Evolutionary conservation across 2,797 vertebrate species (phyloP).

Genomic region (Microhierax caerulescens): DNA sequence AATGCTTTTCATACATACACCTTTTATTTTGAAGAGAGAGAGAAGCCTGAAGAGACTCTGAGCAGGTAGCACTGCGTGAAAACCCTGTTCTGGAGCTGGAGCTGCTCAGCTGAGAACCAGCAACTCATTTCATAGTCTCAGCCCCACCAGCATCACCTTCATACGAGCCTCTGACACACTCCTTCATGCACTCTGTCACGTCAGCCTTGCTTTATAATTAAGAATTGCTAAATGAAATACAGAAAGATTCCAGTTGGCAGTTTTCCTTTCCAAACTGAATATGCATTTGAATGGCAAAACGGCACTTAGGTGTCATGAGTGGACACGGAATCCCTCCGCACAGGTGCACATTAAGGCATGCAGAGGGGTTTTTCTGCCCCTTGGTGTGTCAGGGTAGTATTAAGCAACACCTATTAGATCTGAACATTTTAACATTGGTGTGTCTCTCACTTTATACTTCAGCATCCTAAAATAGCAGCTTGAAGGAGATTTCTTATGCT

Average conservation of each 20-base stretch:
- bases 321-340: neutral
- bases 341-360: neutral
- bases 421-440: neutral
- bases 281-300: neutral
- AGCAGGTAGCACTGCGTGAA: neutral
- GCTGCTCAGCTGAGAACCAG: neutral
- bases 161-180: neutral
- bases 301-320: neutral
- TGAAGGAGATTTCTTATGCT: neutral
- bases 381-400: neutral
- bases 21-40: neutral
- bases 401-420: neutral
- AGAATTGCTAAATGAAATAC: neutral
- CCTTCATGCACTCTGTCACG: accelerated
- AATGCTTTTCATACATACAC: neutral
- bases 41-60: neutral
- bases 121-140: neutral
- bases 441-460: neutral
- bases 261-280: neutral
- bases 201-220: neutral
- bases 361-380: neutral
- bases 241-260: neutral
- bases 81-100: neutral
- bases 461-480: neutral
- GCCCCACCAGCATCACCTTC: neutral